A percentile compares a stretch with the other conserved stretches of the same genome.
Conservation (phyloP, 2,797 vertebrate genomes). For the Lateolabrax maculatus region DNA sequence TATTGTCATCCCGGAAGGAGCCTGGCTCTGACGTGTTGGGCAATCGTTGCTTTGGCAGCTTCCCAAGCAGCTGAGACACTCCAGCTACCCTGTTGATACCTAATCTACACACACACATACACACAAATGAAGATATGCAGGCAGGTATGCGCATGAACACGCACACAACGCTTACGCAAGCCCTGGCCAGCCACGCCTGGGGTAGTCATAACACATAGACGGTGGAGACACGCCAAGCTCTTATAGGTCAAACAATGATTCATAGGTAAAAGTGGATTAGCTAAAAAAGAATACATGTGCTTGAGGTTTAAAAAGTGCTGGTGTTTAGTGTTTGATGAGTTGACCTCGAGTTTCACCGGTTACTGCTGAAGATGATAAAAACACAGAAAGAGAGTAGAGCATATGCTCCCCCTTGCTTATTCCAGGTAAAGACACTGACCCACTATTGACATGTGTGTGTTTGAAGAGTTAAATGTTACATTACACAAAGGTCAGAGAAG, state of each 20-base stretch:
- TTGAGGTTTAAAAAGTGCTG: slow-evolving; percentile 30
- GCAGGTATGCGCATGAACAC: slow-evolving; percentile 53
- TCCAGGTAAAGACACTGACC: slow-evolving; percentile 76
- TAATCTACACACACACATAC: slow-evolving; percentile 60
- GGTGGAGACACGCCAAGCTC: slow-evolving; percentile 72
- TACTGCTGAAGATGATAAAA: slow-evolving; percentile 6
- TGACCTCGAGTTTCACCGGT: slow-evolving; percentile 37
- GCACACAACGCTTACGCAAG: slow-evolving; percentile 72
- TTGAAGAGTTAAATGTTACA: slow-evolving; percentile 80
- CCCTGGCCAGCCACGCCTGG: slow-evolving; percentile 65
- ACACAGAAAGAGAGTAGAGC: not conserved
- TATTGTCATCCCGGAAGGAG: slow-evolving; percentile 35
- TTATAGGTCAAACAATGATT: slow-evolving; percentile 75
- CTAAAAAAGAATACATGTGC: slow-evolving; percentile 42
- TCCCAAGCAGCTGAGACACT: slow-evolving; percentile 67
- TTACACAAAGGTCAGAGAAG: slow-evolving; percentile 80
- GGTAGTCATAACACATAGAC: slow-evolving; percentile 78
- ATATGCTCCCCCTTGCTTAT: slow-evolving; percentile 41
- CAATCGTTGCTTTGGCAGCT: slow-evolving; percentile 67
- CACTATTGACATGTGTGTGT: slow-evolving; percentile 79
- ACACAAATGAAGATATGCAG: slow-evolving; percentile 8
- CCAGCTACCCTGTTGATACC: slow-evolving; percentile 72
- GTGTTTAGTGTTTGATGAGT: slow-evolving; percentile 43
- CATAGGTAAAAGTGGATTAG: slow-evolving; percentile 52
- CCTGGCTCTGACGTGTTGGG: slow-evolving; percentile 57